Base-by-base conservation (phyloP, 2,888 invertebrate species). In the Microplitis manilae region DNA sequence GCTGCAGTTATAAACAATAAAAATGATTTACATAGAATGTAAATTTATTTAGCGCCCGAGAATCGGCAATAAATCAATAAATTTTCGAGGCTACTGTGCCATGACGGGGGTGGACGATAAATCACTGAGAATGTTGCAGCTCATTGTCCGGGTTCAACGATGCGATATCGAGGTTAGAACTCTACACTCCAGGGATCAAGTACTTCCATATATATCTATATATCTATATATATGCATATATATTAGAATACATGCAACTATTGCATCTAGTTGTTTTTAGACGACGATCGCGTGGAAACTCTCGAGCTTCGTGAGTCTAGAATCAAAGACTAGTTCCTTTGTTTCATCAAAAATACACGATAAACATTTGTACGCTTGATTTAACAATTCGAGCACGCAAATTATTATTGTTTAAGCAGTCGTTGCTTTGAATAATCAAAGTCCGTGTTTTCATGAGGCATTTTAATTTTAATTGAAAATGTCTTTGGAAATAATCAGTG, bases 51-150 rank as follows among this genome's bases (percentile, higher is more conserved):
- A 67, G 38, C 17, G 1, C 50, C 30, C 50, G 50, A 59, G 50
- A 30, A 70, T 67, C 41, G 72, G 71, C 72, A 72, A 72, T 76
- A 61, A 72, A 72, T 60, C 76, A 76, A 76, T 76, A 50, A 76
- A 76, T 76, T 72, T 61, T 67, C 70, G 62, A 61, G 68, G 61
- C 68, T 70, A 71, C 50, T 15, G 76, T 65, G 38, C 67, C 68
- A 76, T 71, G 65, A 38, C 15, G 59, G 65, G 59, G 61, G 71
- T 72, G 62, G 67, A 61, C 68, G 68, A 76, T 76, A 76, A 76
- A 76, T 76, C 72, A 76, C 72, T 67, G 76, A 76, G 60, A 76
- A 72, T 72, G 59, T 59, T 70, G 68, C 65, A 67, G 61, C 76
- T 76, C 72, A 76, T 76, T 76, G 76, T 76, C 67, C 76, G 62